Percentiles rank a stretch among this genome's conserved stretches.
Conservation (phyloP, 2,113 vertebrate species). For the Ivindomyrus marchei region DNA sequence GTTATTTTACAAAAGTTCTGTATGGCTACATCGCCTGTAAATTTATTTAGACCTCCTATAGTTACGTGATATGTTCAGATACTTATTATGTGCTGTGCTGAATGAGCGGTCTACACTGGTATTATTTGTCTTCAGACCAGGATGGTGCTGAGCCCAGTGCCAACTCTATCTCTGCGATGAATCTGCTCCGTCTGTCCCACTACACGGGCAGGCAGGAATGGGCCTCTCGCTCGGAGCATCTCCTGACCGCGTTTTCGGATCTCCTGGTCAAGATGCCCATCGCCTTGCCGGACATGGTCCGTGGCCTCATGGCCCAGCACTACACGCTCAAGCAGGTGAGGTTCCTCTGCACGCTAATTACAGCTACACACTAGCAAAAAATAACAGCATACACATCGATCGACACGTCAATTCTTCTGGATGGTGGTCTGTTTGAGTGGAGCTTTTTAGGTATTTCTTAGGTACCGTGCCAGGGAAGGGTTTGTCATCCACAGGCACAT, state of each 20-base stretch:
- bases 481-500: neutral
- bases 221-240: conserved; percentile 64
- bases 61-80: neutral
- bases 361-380: neutral
- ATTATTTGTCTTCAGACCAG: conserved; percentile 66
- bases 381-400: neutral
- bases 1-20: neutral
- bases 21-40: neutral
- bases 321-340: conserved; percentile 78
- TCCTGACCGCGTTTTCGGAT: conserved; percentile 77
- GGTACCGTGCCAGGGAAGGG: neutral
- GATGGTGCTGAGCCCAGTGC: conserved; percentile 85
- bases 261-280: conserved; percentile 74
- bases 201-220: conserved; percentile 71
- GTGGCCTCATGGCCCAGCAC: conserved; percentile 67
- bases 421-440: neutral
- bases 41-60: neutral
- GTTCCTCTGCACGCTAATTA: neutral
- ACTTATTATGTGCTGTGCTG: neutral
- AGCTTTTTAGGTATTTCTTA: neutral
- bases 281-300: conserved; percentile 80
- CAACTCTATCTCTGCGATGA: conserved; percentile 77
- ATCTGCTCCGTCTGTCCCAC: conserved; percentile 76
- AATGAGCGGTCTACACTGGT: neutral
- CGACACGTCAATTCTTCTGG: neutral